A percentile compares a stretch with the other conserved stretches of the same genome.
Conservation (phyloP, 2,113 vertebrate genomes). For the Nettapus auritus region DNA sequence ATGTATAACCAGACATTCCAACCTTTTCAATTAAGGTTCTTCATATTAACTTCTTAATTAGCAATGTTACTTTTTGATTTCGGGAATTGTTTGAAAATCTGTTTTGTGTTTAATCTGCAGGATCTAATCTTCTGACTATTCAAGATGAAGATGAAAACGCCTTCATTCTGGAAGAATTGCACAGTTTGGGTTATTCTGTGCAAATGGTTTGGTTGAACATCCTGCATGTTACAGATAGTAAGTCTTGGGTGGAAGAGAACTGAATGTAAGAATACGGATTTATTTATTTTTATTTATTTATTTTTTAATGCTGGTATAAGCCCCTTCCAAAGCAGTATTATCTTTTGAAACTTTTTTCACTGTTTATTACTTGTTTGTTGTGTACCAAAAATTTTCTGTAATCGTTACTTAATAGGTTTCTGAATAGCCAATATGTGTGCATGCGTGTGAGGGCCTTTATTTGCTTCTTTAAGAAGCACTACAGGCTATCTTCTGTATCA, state of each 20-base stretch:
- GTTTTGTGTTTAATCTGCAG: slow-evolving; percentile 61
- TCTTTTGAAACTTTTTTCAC: neutral
- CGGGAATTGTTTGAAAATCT: neutral
- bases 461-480: neutral
- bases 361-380: neutral
- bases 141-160: slow-evolving; percentile 86
- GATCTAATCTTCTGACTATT: slow-evolving; percentile 87
- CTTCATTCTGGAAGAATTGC: slow-evolving; percentile 88
- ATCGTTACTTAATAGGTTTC: neutral
- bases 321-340: neutral
- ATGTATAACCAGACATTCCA: neutral
- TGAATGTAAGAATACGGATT: neutral
- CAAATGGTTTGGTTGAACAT: slow-evolving; percentile 89
- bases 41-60: neutral
- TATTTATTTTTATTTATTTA: neutral
- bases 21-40: neutral
- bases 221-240: slow-evolving; percentile 82
- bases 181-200: slow-evolving; percentile 77
- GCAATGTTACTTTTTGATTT: neutral
- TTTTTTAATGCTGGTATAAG: neutral
- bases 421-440: neutral
- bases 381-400: neutral
- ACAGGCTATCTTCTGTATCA: neutral
- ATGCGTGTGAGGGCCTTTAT: neutral
- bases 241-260: slow-evolving; percentile 60